Evolutionary conservation across 2,113 vertebrate genomes (phyloP), one percentile per base, ranked within the genome.

Genomic region (Pipa parva): DNA sequence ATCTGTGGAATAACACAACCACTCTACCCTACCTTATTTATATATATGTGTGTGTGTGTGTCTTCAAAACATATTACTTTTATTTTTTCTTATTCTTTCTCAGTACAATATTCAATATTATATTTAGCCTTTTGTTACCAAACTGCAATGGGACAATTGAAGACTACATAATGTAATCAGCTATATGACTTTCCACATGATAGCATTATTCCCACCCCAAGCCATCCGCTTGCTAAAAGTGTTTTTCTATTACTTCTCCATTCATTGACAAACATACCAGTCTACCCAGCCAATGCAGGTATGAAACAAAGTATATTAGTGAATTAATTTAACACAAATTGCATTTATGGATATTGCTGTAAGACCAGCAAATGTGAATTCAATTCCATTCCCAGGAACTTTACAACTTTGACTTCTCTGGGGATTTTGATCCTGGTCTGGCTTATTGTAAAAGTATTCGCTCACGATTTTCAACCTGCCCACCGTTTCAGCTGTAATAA

Each of bases 401-500:
- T 59, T 37, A 37, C 7, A 59, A 37, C 7, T 57, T 3, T 13
- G 12, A 42, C 8, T n/a, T 57, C 46, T 26, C n/a, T 39, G 37
- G 17, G 11, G 15, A n/a, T 27, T 15, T 54, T 7, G 52, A 26
- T 20, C 42, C 18, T 17, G 7, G 15, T 46, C 6, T 20, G 18
- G 9, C 10, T 22, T 1, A 8, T 28, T 12, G 15, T 31, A 3
- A 56, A 56, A 29, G 9, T 18, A 17, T 26, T 31, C 29, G 20
- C 52, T 11, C 11, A 56, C 20, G 26, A 56, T 56, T 11, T 52
- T 9, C 61, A 25, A 29, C 54, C 46, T 26, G 54, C 17, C 46
- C 46, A 52, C 50, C 65, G 21, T 59, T 24, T 68, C 56, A 39
- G 6, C 45, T 59, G 20, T 50, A 59, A 68, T 51, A 59, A 22